Conservation (phyloP, 2,888 invertebrate species). For the Himalopsyche anomala region DNA sequence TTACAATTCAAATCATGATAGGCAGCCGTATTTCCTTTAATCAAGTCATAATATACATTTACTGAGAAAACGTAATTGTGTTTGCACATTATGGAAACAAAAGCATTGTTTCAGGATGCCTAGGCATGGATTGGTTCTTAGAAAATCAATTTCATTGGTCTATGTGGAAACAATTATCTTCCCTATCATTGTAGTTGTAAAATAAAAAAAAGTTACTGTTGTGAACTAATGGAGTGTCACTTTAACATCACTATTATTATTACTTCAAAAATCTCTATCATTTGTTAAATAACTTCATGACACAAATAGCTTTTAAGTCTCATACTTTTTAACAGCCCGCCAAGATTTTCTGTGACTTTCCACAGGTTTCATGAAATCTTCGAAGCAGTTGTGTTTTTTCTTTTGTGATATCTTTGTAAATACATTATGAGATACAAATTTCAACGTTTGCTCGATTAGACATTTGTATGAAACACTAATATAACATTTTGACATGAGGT, state of each 20-base stretch:
- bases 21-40: background rate
- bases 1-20: conserved; percentile 1
- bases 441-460: conserved; percentile 53
- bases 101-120: too few relatives aligned
- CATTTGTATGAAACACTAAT: conserved; percentile 56
- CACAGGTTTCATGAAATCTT: conserved; percentile 46
- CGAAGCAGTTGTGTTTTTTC: conserved; percentile 48
- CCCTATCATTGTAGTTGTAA: background rate
- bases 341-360: conserved; percentile 41
- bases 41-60: conserved; percentile 4
- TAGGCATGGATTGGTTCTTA: too few relatives aligned
- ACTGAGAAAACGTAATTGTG: background rate
- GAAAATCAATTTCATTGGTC: too few relatives aligned
- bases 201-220: background rate
- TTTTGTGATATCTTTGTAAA: conserved; percentile 51
- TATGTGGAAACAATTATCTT: too few relatives aligned
- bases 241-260: background rate
- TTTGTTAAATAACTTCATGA: background rate
- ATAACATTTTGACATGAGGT: conserved; percentile 70
- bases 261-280: background rate
- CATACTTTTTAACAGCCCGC: conserved; percentile 32
- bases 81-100: background rate
- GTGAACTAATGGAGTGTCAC: too few relatives aligned
- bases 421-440: conserved; percentile 59
- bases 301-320: background rate